Conservation (phyloP, 92 coral and sea anemone genomes). For the Siderastrea radians region DNA sequence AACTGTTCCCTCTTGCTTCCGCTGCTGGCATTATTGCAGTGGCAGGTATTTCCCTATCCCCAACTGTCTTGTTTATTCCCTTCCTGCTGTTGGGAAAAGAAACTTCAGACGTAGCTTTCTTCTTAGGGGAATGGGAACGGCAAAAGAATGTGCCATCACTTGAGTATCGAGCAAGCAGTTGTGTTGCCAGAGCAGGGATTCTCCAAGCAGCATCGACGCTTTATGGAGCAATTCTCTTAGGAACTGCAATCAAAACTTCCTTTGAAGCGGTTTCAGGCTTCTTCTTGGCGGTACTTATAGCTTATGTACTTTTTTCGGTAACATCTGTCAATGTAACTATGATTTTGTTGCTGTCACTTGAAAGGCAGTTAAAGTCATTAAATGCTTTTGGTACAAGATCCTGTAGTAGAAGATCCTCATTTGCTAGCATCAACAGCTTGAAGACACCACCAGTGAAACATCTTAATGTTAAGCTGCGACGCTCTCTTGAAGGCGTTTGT, state of each 20-base stretch:
- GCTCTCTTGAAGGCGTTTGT: neutral
- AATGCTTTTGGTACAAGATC: neutral
- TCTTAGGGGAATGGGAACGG: conserved; percentile 38
- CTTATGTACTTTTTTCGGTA: neutral
- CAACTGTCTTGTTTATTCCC: conserved; percentile 43
- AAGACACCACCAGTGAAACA: too few relatives aligned
- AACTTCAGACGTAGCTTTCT: conserved; percentile 29
- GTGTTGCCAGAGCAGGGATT: conserved; percentile 56
- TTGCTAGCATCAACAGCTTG: neutral
- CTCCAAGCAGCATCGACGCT: conserved; percentile 25
- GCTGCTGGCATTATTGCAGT: conserved; percentile 37
- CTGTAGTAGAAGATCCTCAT: neutral
- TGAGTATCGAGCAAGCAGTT: conserved; percentile 32
- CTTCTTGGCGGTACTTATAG: conserved; percentile 28
- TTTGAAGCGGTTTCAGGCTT: conserved; percentile 47
- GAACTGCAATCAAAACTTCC: conserved; percentile 53
- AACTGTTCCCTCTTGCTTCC: neutral
- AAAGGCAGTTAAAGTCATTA: neutral
- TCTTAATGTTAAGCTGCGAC: too few relatives aligned
- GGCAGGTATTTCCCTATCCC: conserved; percentile 15
- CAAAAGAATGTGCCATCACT: conserved; percentile 29
- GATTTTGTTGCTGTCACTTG: neutral
- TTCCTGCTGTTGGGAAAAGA: conserved; percentile 49
- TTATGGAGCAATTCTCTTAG: conserved; percentile 30
- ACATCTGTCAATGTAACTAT: neutral